Evolutionary conservation across 2,113 vertebrate genomes (phyloP), one percentile per base, ranked within the genome.

Genomic region (Solea senegalensis): DNA sequence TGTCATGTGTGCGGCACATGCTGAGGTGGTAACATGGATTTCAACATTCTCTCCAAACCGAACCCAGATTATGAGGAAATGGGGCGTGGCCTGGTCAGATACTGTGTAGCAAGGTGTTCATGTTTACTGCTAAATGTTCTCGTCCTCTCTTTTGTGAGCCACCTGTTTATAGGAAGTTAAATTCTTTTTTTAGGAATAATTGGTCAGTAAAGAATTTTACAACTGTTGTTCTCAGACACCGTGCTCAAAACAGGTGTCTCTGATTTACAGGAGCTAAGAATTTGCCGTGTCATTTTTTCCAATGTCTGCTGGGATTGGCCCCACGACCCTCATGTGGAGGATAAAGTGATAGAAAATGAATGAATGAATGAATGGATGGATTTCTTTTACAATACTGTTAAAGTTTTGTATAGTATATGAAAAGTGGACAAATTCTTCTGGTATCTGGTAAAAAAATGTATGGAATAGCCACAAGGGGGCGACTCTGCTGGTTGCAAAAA

Each of bases 11-110:
- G 34, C 26, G 14, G 43, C 50, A 40, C 40, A 27, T 72, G 54
- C 46, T 11, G 53, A 82, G 58, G 75, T 74, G 68, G 59, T 51
- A 82, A 82, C 10, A 65, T 3, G 59, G 57, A 49, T 59, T 45
- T 59, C 44, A 62, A 72, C 53, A 58, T 63, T 53, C 52, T 69
- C 63, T 51, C 21, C 14, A 43, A 39, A 59, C 69, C 69, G 44
- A 76, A 86, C 34, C 21, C 21, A 89, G 61, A 73, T 83, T 52
- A 40, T 0, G 8, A 66, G 56, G 69, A 61, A 64, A 67, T 46
- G 49, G 39, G 72, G 66, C 8, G n/a, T 40, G 21, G 14, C 58
- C 13, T 9, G 40, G 76, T 71, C 9, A 12, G 49, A 89, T 80
- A 84, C 53, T 60, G 10, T 53, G 41, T 64, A 55, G 64, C 52